Evolutionary conservation across 92 coral and sea anemone species (phyloP), one percentile per base, ranked within the genome.

Genomic region (Palythoa caribaeorum): DNA sequence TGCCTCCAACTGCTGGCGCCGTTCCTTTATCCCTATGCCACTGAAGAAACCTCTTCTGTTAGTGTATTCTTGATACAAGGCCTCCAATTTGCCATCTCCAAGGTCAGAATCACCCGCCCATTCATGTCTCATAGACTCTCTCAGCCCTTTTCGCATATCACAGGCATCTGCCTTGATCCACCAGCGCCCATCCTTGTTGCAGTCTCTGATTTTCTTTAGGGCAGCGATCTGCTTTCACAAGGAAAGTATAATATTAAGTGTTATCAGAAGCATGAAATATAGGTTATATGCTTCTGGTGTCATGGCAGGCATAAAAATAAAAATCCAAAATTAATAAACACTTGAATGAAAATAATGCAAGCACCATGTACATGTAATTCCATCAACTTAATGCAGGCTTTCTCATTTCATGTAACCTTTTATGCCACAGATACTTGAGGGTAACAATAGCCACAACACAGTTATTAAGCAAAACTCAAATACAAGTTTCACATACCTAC

Each of bases 121-220:
- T 55, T 84, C 78, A 48, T 55, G 38, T 28, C 76, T 39, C 87
- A 88, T 71, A 2, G 87, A 79, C 40, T 87, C 90, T 44, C 77
- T 40, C 52, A 87, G 36, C 14, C 90, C 90, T 74, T 38, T 21
- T 48, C 79, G 62, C 77, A 87, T 66, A 75, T 87, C 90, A 9
- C 84, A 76, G 6, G 85, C 90, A 78, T 87, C 90, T 14, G 85
- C 90, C 55, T 87, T 87, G 19, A 87, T 77, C 37, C 66, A 87
- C 85, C 85, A 87, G 3, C 90, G 77, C 8, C 87, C 91, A 79
- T 9, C 40, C 11, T 86, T 80, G 50, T 71, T 88, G 9, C 86
- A 28, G 40, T 37, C 62, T 7, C 73, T 70, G 16, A 44, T 79
- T 72, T 53, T 77, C 47, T 77, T 55, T 60, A 77, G 21, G 8